Evolutionary conservation across 2,888 invertebrate species (phyloP).

Genomic region (Diarsia brunnea): DNA sequence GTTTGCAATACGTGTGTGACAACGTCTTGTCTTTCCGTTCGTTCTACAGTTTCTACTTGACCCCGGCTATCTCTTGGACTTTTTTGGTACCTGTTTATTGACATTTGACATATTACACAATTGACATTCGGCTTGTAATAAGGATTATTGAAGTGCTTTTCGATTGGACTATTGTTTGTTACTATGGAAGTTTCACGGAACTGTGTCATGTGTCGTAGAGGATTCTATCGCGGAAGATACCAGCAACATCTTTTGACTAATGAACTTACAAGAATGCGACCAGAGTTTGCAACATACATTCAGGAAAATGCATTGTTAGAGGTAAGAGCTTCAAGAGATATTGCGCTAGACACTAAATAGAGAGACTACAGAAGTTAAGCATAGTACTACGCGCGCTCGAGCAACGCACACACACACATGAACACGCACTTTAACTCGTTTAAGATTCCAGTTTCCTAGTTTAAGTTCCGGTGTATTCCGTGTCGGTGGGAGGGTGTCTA

Average conservation of each 20-base stretch:
- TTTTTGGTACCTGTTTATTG: constrained; percentile 4
- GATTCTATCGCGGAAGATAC: constrained; percentile 17
- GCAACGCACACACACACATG: constrained; percentile 5
- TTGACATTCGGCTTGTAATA: constrained; percentile 10
- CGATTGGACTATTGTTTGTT: constrained; percentile 23
- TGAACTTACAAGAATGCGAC: constrained; percentile 59
- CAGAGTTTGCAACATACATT: constrained; percentile 54
- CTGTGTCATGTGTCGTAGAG: constrained; percentile 12
- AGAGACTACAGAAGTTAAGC: constrained; percentile 14
- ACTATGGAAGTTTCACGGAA: constrained; percentile 11
- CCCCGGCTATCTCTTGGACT: too few species aligned
- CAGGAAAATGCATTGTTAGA: constrained; percentile 10
- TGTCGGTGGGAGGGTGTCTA: constrained; percentile 21
- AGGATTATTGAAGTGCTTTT: constrained; percentile 24
- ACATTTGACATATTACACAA: too few species aligned
- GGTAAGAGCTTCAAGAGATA: constrained; percentile 6
- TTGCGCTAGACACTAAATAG: not conserved
- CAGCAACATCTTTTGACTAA: constrained; percentile 19
- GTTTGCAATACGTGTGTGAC: too few species aligned
- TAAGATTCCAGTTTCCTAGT: constrained; percentile 9
- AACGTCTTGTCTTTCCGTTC: too few species aligned
- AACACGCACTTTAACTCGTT: constrained; percentile 6
- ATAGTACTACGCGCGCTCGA: constrained; percentile 9
- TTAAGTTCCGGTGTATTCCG: constrained; percentile 16
- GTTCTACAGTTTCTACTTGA: too few species aligned